phyloP scores from a whole-genome alignment of 2,888 invertebrate genomes.

The Hydroisotoma schaefferi region DNA sequence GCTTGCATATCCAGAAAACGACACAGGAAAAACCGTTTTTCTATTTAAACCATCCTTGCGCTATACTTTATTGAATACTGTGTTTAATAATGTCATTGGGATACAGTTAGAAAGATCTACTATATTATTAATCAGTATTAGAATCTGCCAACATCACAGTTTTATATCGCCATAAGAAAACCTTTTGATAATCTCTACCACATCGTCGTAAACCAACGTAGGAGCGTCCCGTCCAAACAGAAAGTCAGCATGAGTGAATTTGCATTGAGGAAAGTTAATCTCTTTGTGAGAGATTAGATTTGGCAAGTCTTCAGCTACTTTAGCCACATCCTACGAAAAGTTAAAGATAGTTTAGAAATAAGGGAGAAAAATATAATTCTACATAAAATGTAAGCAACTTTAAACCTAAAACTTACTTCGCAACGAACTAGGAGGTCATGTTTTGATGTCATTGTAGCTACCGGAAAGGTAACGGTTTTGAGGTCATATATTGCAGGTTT shows the following conservation, averaged over 20 bases:
- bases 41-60: no score
- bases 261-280: neutral
- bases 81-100: no score
- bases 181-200: neutral
- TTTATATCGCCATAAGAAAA: neutral
- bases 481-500: slow-evolving; percentile 64
- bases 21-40: no score
- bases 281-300: neutral
- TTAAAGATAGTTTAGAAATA: no score
- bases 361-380: no score
- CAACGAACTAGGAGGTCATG: neutral
- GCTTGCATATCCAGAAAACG: no score
- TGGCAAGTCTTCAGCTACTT: neutral
- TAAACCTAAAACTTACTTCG: no score
- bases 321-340: neutral
- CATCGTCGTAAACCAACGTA: neutral
- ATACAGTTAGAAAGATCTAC: no score
- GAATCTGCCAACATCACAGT: no score
- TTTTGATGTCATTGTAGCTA: slow-evolving; percentile 2
- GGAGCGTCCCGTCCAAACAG: neutral
- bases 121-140: no score
- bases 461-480: slow-evolving; percentile 56
- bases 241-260: slow-evolving; percentile 5
- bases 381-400: no score
- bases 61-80: no score